Conservation (phyloP, 2,113 vertebrate genomes). For the Eubucco bourcierii region DNA sequence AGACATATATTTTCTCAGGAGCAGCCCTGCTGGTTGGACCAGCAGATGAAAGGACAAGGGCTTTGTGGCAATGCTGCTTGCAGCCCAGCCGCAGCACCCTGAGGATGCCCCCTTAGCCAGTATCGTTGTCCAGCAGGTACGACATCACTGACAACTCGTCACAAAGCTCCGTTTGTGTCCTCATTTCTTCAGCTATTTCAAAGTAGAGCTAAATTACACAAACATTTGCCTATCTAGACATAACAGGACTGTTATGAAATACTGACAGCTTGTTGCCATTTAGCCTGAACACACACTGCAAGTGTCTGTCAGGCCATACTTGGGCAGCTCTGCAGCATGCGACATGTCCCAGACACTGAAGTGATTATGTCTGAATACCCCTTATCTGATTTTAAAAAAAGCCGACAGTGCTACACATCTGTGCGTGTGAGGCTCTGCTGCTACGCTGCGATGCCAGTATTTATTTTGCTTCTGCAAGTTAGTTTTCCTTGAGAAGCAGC, state of each 20-base stretch:
- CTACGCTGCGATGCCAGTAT: background rate
- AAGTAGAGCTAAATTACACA: conserved; percentile 25
- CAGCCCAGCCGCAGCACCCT: fast-evolving
- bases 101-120: fast-evolving
- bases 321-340: background rate
- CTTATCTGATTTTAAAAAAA: conserved; percentile 51
- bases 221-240: conserved; percentile 32
- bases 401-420: conserved; percentile 20
- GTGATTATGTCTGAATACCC: conserved; percentile 15
- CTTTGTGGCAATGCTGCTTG: too few relatives aligned
- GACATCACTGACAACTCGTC: background rate
- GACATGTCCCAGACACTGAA: conserved; percentile 20
- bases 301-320: conserved; percentile 44
- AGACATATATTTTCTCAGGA: background rate
- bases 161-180: conserved; percentile 30
- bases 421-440: background rate
- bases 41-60: fast-evolving
- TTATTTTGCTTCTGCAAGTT: conserved; percentile 63
- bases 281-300: background rate
- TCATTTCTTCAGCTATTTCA: background rate
- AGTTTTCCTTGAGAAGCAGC: conserved; percentile 52
- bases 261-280: background rate
- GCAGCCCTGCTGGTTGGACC: background rate
- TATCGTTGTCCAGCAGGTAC: background rate
- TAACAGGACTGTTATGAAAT: conserved; percentile 28